Base-by-base conservation (phyloP, 2,113 vertebrate species). In the Salvelinus fontinalis region DNA sequence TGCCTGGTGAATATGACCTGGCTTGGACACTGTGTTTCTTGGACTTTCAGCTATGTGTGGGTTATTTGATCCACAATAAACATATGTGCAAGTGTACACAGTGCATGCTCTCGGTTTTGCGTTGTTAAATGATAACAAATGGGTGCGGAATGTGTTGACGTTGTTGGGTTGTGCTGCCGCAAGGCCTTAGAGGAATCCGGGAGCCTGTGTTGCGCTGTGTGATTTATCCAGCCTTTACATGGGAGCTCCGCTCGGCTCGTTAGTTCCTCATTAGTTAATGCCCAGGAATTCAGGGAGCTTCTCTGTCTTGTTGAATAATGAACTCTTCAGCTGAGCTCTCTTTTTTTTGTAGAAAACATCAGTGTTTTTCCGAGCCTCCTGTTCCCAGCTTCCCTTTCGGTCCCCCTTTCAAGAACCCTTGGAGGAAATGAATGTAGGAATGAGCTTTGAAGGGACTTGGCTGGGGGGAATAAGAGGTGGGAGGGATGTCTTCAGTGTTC, bases 41-140 rank as follows among this genome's bases (percentile, higher is more conserved):
- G 69, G 62, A 79, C 54, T 83, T 72, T 70, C 34, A 69, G 6
- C 31, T 39, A 72, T 26, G 51, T 27, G 29, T 39, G 60, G 65
- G 12, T 22, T 65, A 14, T 48, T 54, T 54, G 16, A 1, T 5
- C 16, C 4, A 54, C 3, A 54, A 54, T 4, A 1, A 54, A 54
- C 14, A 54, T 51, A 16, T 54, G 16, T 54, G 51, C 51, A 66
- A 68, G 44, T 57, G 34, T 75, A 71, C 78, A 78, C 71, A 70
- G 67, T 65, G 14, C 60, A 64, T 48, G 20, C 24, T 59, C 5
- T 11, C 8, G 48, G 65, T 75, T 54, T 67, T 73, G 18, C 3
- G 3, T 69, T 75, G 71, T 66, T 77, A 79, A 83, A 80, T 73
- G 72, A 11, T 44, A 78, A 75, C 75, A 83, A 81, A 84, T 82